These are phyloP conservation scores for Thamnophis elegans DNA, from an alignment of 2,797 vertebrate species.

Conservation along the genomic window DNA sequence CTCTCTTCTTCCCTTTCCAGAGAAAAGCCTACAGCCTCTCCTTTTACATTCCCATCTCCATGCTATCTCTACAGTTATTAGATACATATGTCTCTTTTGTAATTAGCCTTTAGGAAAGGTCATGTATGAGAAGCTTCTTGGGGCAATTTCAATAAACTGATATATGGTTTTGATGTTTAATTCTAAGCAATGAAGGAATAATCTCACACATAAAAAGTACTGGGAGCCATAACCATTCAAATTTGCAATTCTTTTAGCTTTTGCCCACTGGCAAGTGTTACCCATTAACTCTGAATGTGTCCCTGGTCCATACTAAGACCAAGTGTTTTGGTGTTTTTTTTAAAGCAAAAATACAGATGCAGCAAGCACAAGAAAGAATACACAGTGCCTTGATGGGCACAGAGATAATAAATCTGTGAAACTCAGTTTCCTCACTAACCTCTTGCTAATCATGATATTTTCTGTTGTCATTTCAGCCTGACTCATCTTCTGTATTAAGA, in stretches of 20 bases:
- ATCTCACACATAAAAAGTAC: not conserved
- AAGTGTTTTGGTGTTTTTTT: not conserved
- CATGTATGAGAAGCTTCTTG: not conserved
- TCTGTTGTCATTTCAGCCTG: not conserved
- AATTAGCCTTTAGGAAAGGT: not conserved
- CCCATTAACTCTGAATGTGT: not conserved
- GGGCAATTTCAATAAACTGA: not conserved
- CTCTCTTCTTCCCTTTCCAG: not conserved
- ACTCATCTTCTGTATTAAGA: constrained; percentile 2
- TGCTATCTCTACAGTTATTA: not conserved
- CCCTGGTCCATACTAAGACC: not conserved
- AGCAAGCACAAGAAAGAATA: not conserved
- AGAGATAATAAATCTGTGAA: not conserved
- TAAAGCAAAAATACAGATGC: not conserved
- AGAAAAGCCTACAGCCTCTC: not conserved
- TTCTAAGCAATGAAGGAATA: not conserved
- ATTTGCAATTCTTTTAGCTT: not conserved
- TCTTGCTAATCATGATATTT: not conserved
- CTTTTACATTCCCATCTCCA: not conserved
- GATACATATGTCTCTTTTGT: not conserved
- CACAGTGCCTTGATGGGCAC: not conserved
- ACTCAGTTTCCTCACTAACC: not conserved
- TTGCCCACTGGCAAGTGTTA: not conserved
- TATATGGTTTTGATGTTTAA: not conserved
- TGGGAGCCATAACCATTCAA: not conserved